phyloP scores from a whole-genome alignment of 2,797 vertebrate genomes.

The Clarias pachynema region DNA sequence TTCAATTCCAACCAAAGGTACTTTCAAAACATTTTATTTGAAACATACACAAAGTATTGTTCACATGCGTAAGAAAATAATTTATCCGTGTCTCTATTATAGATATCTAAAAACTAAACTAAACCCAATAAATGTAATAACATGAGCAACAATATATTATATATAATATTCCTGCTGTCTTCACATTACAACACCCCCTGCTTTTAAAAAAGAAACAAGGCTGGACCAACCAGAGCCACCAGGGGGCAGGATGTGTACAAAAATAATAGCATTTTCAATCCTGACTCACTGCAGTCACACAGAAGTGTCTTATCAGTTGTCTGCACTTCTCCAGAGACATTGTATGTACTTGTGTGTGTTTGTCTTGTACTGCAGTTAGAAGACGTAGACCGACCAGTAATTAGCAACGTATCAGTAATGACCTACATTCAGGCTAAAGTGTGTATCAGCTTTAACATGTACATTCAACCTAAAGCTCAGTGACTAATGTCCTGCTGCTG shows the following conservation, averaged over 20 bases:
- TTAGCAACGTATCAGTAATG: not conserved
- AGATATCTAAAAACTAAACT: conserved; percentile 42
- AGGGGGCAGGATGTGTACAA: conserved; percentile 6
- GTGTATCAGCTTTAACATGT: not conserved
- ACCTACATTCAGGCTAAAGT: not conserved
- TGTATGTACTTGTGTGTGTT: not conserved
- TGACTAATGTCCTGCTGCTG: not conserved
- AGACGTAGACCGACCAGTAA: not conserved
- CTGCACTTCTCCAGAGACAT: not conserved
- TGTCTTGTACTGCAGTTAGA: not conserved
- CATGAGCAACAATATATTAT: conserved; percentile 33
- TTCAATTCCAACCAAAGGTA: not conserved
- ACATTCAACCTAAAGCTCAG: not conserved
- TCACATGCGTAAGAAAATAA: conserved; percentile 63
- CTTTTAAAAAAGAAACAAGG: conserved; percentile 21
- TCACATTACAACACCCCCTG: not conserved
- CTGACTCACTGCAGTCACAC: not conserved
- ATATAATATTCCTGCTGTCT: conserved; percentile 5
- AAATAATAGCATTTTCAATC: not conserved
- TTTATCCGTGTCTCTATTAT: conserved; percentile 53
- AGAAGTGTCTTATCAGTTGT: not conserved
- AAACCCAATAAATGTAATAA: conserved; percentile 30
- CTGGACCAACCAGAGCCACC: conserved; percentile 21
- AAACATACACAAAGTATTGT: conserved; percentile 64
- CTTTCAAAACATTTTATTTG: conserved; percentile 63